Evolutionary conservation across 1,140 invertebrate species (phyloP).

Genomic region (Lepidostoma basale): DNA sequence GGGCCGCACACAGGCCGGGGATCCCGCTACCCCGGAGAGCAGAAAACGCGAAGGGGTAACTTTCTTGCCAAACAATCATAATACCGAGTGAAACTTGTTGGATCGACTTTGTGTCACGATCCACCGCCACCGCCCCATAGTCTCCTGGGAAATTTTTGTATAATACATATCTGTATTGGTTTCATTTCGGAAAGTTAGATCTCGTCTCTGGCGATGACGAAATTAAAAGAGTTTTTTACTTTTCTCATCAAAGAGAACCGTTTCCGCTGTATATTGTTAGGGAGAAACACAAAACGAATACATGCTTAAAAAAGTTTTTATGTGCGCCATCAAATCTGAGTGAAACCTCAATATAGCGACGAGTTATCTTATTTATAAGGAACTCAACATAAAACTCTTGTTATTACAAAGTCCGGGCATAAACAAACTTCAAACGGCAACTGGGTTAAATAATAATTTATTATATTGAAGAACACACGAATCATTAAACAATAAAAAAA

Average conservation of each 20-base stretch:
- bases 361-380: not conserved
- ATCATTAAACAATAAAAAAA: too few species aligned
- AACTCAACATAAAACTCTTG: too few species aligned
- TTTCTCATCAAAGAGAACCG: conserved; percentile 16
- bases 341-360: not conserved
- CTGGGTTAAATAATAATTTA: too few species aligned
- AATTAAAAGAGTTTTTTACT: conserved; percentile 40
- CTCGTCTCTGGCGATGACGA: conserved; percentile 1
- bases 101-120: conserved; percentile 41
- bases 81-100: conserved; percentile 40
- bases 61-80: conserved; percentile 46
- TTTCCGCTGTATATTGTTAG: not conserved
- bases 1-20: conserved; percentile 25
- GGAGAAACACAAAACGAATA: conserved; percentile 27
- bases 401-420: too few species aligned
- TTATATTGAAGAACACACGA: too few species aligned
- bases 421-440: too few species aligned
- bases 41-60: conserved; percentile 25
- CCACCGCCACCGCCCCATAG: conserved; percentile 22
- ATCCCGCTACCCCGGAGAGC: conserved; percentile 16
- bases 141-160: conserved; percentile 43
- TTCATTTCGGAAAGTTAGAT: conserved; percentile 37
- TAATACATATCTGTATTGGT: conserved; percentile 40
- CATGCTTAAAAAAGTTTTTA: conserved; percentile 16
- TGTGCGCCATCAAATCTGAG: not conserved